A percentile compares a stretch with the other conserved stretches of the same genome.
These are phyloP conservation scores for Rhynchomys soricoides DNA, from an alignment of 2,113 vertebrate genomes.

Conservation along the genomic window DNA sequence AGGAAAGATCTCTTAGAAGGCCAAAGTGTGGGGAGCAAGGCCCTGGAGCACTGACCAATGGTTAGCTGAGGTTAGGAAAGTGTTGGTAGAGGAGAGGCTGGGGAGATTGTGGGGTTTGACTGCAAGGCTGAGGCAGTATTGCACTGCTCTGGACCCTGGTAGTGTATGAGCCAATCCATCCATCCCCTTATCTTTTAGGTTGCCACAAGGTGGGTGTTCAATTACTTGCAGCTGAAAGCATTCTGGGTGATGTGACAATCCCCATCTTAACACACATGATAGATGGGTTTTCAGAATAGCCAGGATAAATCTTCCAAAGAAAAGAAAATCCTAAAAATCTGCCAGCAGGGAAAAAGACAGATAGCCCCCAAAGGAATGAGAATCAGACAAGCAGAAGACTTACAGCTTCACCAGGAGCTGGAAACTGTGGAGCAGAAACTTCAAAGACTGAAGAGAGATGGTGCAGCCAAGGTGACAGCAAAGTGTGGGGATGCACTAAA, in stretches of 20 bases:
- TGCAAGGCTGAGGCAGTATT: background rate
- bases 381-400: background rate
- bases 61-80: background rate
- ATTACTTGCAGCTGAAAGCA: slow-evolving; percentile 29
- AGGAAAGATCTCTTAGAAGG: background rate
- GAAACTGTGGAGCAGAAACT: background rate
- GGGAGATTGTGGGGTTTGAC: background rate
- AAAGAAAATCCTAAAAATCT: slow-evolving; percentile 26
- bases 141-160: background rate
- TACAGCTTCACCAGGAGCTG: background rate
- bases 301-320: slow-evolving; percentile 33
- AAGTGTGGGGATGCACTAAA: background rate
- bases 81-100: too few relatives aligned
- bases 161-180: background rate
- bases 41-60: background rate
- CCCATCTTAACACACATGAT: slow-evolving; percentile 6
- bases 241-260: background rate
- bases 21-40: background rate
- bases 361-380: slow-evolving; percentile 1
- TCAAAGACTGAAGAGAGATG: background rate
- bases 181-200: background rate
- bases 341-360: background rate
- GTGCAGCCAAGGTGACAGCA: background rate
- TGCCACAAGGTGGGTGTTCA: background rate
- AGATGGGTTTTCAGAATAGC: background rate